These are phyloP conservation scores for Pseudocheirus occidentalis DNA, from an alignment of 2,797 vertebrate species.

Conservation along the genomic window DNA sequence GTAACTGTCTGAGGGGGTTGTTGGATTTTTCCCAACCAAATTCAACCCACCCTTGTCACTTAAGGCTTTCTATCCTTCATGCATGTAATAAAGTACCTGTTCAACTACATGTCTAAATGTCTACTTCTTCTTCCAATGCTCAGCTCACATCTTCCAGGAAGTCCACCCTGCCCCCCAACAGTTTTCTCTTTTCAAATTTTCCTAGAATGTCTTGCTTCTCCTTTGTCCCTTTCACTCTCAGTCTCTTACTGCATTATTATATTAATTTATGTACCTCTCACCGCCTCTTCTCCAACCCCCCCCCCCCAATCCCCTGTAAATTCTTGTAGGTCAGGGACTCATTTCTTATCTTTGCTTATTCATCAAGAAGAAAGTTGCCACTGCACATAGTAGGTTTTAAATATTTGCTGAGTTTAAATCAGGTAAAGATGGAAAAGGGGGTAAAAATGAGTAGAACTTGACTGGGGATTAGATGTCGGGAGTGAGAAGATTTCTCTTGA, in stretches of 20 bases:
- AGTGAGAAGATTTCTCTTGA: neutral
- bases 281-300: neutral
- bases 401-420: neutral
- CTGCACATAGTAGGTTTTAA: neutral
- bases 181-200: neutral
- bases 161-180: neutral
- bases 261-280: neutral
- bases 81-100: neutral
- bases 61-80: neutral
- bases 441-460: neutral
- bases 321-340: neutral
- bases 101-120: neutral
- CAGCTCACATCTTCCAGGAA: neutral
- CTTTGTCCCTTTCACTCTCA: neutral
- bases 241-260: neutral
- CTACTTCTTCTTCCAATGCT: neutral
- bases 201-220: neutral
- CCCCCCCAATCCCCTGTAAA: neutral
- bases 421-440: neutral
- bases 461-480: neutral
- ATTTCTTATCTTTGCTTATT: neutral
- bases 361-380: neutral
- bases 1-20: neutral
- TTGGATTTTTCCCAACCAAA: neutral
- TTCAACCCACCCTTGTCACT: neutral